These are phyloP conservation scores for Donacobius atricapilla DNA, from an alignment of 2,113 vertebrate species.

Conservation along the genomic window DNA sequence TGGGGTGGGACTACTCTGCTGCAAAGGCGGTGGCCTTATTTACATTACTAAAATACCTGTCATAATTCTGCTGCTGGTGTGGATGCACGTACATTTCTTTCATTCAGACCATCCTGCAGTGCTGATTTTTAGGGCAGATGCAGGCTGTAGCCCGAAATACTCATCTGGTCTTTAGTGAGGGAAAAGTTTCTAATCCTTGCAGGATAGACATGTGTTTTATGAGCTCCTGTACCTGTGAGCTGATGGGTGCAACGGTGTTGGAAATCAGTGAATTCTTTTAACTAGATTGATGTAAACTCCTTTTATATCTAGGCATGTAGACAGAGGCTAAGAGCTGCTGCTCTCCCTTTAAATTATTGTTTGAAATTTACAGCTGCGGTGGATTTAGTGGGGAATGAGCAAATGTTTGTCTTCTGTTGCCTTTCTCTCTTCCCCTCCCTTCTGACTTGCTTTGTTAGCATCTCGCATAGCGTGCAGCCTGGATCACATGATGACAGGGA, in stretches of 20 bases:
- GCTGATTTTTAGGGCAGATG: neutral
- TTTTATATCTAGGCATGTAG: neutral
- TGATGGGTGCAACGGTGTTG: neutral
- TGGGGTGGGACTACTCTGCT: neutral
- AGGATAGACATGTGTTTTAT: neutral
- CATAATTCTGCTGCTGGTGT: neutral
- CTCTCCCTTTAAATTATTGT: neutral
- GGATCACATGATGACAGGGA: constrained; percentile 13
- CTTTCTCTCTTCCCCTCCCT: neutral
- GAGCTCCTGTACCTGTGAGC: neutral
- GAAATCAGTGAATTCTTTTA: neutral
- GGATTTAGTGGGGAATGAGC: neutral
- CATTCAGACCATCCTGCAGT: neutral
- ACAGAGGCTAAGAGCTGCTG: neutral
- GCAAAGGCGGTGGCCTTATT: neutral
- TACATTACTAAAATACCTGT: neutral
- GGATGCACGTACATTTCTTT: neutral
- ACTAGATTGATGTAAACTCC: neutral
- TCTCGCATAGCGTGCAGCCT: neutral
- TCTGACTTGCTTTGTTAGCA: neutral
- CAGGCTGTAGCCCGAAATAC: neutral
- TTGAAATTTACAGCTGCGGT: neutral
- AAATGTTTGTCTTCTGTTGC: neutral
- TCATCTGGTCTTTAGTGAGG: neutral
- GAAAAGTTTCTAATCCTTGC: neutral